These are phyloP conservation scores for Nycteola revayana DNA, from an alignment of 2,888 invertebrate genomes.

Conservation along the genomic window DNA sequence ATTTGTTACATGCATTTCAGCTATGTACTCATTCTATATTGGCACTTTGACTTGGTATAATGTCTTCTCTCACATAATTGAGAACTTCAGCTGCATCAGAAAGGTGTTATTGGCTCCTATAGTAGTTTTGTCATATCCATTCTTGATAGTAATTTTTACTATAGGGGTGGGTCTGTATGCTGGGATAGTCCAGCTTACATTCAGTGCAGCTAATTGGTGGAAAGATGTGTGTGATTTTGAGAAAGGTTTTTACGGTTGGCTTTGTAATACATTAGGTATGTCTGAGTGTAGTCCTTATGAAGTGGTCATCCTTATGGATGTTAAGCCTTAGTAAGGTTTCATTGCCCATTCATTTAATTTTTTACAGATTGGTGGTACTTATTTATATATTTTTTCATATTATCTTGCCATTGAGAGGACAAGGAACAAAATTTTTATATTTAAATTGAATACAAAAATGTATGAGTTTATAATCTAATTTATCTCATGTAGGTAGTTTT, in stretches of 20 bases:
- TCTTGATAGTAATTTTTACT: conserved; percentile 85
- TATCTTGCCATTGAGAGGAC: no score
- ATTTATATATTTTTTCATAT: no score
- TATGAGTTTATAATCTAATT: no score
- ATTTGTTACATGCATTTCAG: conserved; percentile 84
- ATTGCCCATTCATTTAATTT: neutral
- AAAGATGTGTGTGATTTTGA: conserved; percentile 88
- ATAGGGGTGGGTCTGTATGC: conserved; percentile 85
- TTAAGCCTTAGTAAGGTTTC: conserved; percentile 51
- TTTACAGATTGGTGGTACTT: neutral
- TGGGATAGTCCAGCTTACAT: conserved; percentile 85
- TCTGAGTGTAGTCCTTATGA: conserved; percentile 90
- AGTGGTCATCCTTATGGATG: conserved; percentile 84
- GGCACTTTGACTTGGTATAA: conserved; percentile 91
- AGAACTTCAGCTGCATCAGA: conserved; percentile 84
- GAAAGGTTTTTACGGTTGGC: conserved; percentile 90
- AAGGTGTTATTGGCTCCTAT: conserved; percentile 85
- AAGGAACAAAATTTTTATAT: no score
- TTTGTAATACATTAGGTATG: conserved; percentile 84
- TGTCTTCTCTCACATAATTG: conserved; percentile 86
- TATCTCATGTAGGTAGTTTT: no score
- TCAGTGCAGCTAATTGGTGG: conserved; percentile 86
- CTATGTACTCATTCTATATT: conserved; percentile 87
- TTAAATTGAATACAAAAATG: no score
- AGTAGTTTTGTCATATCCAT: conserved; percentile 86